Conservation (phyloP, 2,797 vertebrate species). For the Platyrinchus mystaceus region DNA sequence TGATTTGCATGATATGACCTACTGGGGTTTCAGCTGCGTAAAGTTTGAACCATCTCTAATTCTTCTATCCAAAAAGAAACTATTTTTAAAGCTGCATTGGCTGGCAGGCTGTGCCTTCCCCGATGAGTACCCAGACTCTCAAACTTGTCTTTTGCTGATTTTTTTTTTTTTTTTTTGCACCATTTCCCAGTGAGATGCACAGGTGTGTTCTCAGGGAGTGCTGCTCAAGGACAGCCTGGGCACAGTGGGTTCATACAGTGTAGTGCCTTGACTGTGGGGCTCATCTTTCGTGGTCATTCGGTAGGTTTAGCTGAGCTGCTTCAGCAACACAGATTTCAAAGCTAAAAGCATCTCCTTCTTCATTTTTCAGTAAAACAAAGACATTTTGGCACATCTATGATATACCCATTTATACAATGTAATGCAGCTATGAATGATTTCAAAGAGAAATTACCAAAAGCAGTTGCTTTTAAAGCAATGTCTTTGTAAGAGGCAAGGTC, state of each 20-base stretch:
- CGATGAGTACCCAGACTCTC: neutral
- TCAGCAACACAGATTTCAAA: neutral
- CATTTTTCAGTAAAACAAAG: neutral
- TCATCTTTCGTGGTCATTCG: neutral
- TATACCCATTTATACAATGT: neutral
- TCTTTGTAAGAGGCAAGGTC: neutral
- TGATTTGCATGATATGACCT: conserved; percentile 38
- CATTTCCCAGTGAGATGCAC: neutral
- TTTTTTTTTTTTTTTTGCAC: neutral
- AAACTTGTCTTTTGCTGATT: neutral
- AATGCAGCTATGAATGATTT: neutral
- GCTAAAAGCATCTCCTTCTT: neutral
- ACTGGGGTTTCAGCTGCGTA: neutral
- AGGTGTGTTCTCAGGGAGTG: neutral
- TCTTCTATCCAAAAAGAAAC: conserved; percentile 43
- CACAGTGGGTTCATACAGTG: fast-evolving
- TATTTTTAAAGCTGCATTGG: conserved; percentile 33
- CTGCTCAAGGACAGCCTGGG: neutral
- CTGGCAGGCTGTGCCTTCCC: neutral
- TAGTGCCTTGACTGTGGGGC: fast-evolving
- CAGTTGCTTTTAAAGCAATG: neutral
- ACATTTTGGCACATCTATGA: neutral
- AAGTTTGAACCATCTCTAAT: conserved; percentile 9
- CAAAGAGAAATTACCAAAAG: neutral
- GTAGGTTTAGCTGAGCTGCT: neutral